Conservation (phyloP, 2,888 invertebrate species). For the Tuberolachnus salignus region DNA sequence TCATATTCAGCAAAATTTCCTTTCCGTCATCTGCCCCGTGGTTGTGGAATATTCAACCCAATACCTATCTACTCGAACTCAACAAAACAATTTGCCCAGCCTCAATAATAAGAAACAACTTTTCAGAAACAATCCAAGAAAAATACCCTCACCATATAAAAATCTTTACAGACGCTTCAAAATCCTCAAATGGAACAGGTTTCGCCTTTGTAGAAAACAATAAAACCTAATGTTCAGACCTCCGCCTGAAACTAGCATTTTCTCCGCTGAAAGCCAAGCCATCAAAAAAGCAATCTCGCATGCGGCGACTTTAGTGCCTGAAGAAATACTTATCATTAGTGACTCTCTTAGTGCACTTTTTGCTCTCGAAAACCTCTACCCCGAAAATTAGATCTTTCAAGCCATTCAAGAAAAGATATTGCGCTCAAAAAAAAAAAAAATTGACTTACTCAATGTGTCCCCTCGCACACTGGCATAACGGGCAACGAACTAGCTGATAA, state of each 20-base stretch:
- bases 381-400: background rate
- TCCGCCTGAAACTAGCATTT: background rate
- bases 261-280: too few species aligned
- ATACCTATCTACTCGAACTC: background rate
- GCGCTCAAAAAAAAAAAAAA: background rate
- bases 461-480: background rate
- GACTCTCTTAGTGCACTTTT: background rate
- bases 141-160: background rate
- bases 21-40: too few species aligned
- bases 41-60: background rate
- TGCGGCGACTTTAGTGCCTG: too few species aligned
- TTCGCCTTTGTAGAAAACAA: conserved; percentile 1
- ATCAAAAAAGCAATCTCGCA: background rate
- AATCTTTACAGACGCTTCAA: background rate
- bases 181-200: background rate
- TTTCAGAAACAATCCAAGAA: background rate
- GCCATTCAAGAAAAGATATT: background rate
- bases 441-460: background rate
- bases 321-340: background rate
- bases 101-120: conserved; percentile 1
- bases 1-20: background rate
- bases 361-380: background rate
- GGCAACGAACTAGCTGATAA: conserved; percentile 1
- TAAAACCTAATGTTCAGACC: background rate
- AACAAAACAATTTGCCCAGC: background rate